phyloP scores from a whole-genome alignment of 1,140 invertebrate genomes.

The Mizuhopecten yessoensis region DNA sequence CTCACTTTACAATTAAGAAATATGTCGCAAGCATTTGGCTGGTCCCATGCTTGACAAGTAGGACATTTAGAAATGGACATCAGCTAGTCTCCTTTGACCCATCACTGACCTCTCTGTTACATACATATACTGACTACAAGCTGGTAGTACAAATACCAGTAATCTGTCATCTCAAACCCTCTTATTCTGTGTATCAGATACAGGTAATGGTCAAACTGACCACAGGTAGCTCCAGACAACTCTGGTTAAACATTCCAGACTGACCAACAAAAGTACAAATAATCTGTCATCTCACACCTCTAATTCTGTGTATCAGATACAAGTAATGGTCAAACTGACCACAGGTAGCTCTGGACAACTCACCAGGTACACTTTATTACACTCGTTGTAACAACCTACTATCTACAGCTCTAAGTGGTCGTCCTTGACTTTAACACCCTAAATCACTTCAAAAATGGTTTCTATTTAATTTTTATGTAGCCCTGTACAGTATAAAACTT shows the following conservation, averaged over 20 bases:
- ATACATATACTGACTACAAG: too few species aligned
- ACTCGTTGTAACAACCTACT: background rate
- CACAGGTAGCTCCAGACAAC: background rate
- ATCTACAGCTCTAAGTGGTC: background rate
- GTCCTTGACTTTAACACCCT: background rate
- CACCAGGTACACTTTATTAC: background rate
- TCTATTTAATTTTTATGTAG: background rate
- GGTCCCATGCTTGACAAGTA: background rate
- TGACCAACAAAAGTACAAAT: constrained; percentile 19
- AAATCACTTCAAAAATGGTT: background rate
- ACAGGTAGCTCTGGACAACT: background rate
- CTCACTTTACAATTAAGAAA: too few species aligned
- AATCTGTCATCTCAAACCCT: background rate
- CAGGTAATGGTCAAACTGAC: constrained; percentile 11
- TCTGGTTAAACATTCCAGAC: background rate
- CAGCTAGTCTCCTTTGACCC: background rate
- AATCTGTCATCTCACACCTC: background rate
- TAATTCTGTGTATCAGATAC: constrained; percentile 1
- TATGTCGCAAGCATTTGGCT: too few species aligned
- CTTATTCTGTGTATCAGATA: background rate
- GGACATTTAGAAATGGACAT: background rate
- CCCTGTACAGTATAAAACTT: background rate
- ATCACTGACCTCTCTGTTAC: background rate
- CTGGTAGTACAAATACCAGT: too few species aligned
- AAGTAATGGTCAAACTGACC: constrained; percentile 9